phyloP scores from a whole-genome alignment of 2,888 invertebrate species.

The Mythimna loreyi region DNA sequence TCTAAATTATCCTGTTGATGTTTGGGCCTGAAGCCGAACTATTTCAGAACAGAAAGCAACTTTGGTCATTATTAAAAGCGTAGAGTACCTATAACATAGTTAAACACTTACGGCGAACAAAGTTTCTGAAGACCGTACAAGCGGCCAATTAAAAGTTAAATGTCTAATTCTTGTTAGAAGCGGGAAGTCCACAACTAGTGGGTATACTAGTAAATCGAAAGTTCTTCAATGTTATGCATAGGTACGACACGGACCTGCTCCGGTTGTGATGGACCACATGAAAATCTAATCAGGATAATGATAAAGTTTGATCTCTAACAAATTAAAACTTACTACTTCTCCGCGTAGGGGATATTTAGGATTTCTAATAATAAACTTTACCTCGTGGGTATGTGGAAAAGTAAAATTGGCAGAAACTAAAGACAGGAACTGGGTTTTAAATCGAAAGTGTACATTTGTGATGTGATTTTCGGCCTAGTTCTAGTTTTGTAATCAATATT shows the following conservation, averaged over 20 bases:
- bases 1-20: slow-evolving; percentile 41
- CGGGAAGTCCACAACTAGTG: slow-evolving; percentile 86
- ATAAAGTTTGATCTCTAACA: slow-evolving; percentile 60
- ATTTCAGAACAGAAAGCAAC: slow-evolving; percentile 64
- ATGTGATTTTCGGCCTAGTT: neutral
- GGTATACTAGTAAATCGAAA: slow-evolving; percentile 79
- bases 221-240: slow-evolving; percentile 77
- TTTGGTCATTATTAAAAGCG: slow-evolving; percentile 76
- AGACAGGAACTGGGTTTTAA: neutral
- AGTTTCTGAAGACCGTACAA: slow-evolving; percentile 89
- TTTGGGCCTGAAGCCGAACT: slow-evolving; percentile 50
- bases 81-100: slow-evolving; percentile 82
- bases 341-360: slow-evolving; percentile 6
- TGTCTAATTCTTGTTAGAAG: slow-evolving; percentile 90
- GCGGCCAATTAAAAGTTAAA: slow-evolving; percentile 91
- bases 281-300: slow-evolving; percentile 62
- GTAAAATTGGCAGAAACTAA: neutral
- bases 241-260: slow-evolving; percentile 71
- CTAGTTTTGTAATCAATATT: neutral
- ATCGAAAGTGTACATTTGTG: neutral
- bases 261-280: slow-evolving; percentile 58
- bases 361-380: slow-evolving; percentile 25
- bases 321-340: slow-evolving; percentile 50
- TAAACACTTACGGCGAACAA: slow-evolving; percentile 86
- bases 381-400: neutral